These are phyloP conservation scores for Odontamblyopus rebecca DNA, from an alignment of 2,797 vertebrate species.

Conservation along the genomic window DNA sequence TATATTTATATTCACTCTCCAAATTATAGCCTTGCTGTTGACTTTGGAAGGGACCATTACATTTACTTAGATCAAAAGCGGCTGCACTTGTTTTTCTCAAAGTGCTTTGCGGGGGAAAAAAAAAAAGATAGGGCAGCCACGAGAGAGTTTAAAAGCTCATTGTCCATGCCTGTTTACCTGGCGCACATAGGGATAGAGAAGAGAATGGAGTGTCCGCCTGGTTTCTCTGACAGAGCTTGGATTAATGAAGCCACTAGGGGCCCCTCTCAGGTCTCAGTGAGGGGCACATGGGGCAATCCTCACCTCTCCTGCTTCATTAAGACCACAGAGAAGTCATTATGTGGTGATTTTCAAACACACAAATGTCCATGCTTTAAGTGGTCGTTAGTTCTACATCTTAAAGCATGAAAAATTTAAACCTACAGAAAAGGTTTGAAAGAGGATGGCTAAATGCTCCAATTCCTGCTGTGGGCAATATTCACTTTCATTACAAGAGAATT, in stretches of 20 bases:
- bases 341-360: slow-evolving; percentile 42
- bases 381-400: slow-evolving; percentile 25
- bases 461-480: slow-evolving; percentile 3
- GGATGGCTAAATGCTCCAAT: background rate
- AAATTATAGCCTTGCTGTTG: background rate
- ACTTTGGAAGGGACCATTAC: slow-evolving; percentile 54
- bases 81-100: slow-evolving; percentile 61
- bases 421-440: background rate
- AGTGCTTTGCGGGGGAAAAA: slow-evolving; percentile 35
- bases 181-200: slow-evolving; percentile 48
- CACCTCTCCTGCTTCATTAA: slow-evolving; percentile 46
- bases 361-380: slow-evolving; percentile 31
- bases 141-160: slow-evolving; percentile 63
- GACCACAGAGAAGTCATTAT: slow-evolving; percentile 36
- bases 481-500: slow-evolving; percentile 1
- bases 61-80: slow-evolving; percentile 55
- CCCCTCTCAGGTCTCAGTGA: slow-evolving; percentile 41
- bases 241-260: slow-evolving; percentile 76
- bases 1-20: background rate
- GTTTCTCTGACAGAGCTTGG: slow-evolving; percentile 63
- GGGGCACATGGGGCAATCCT: slow-evolving; percentile 40
- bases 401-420: slow-evolving; percentile 5
- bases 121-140: slow-evolving; percentile 47
- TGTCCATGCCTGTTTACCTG: slow-evolving; percentile 69
- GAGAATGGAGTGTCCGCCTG: slow-evolving; percentile 50